Base-by-base conservation (phyloP, 2,797 vertebrate species). In the Taenioides sp. region DNA sequence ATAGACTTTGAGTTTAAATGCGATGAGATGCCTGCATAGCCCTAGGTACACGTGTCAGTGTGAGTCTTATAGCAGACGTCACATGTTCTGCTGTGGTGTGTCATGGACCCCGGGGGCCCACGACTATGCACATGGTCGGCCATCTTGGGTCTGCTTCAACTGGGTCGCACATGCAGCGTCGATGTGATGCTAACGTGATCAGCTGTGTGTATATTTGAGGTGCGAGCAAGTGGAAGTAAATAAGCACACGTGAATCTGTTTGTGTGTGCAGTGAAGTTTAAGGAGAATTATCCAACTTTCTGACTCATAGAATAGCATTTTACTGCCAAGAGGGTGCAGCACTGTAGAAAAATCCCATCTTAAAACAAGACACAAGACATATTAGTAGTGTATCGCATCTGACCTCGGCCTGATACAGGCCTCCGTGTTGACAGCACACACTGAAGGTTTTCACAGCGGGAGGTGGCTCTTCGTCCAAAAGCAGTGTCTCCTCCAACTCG, bases 401-500 rank as follows among this genome's bases (percentile, higher is more conserved):
- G 90, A 98, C 96, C 78, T 95, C 95, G 0, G 91, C 66, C 77
- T 97, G 96, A 6, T 96, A 96, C 5, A 98, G 92, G 67, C 95
- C 95, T 11, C 95, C 96, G 0, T 95, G 95, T 28, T 95, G 95
- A 89, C 96, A 98, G 87, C 97, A 98, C 0, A 96, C 94, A 18
- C 96, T 98, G 72, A 95, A 94, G 75, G 95, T 94, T 75, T 89
- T 95, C 65, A 95, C 69, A 0, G 95, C 95, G 0, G 94, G 87
- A 4, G 93, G 92, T 1, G 92, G 92, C 72, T 93, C 94, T 74
- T 96, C 94, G 0, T 93, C 90, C 92, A 95, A 90, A 74, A 98
- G 89, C 83, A 96, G 84, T 0, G 96, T 96, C 87, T 99, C 97
- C 91, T 99, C 97, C 77, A 99, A 82, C 74, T 99, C 98, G 27